Percentiles rank a stretch among this genome's conserved stretches.
Evolutionary conservation across 2,888 invertebrate genomes (phyloP).

Genomic region (Zhuqinia jingwanae): DNA sequence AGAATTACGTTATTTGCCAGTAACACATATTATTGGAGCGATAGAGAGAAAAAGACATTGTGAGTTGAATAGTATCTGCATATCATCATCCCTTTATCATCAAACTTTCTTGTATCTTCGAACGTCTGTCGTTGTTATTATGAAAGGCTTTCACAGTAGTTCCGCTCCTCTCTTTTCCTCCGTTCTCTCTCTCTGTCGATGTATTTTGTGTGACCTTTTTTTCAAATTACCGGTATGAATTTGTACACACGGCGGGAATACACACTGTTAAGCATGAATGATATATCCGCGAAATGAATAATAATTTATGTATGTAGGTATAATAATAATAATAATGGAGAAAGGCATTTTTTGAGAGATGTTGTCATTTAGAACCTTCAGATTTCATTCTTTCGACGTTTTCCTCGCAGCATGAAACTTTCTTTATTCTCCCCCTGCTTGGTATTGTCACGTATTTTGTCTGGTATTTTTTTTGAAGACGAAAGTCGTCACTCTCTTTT

Average conservation of each 20-base stretch:
- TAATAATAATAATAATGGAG: constrained; percentile 54
- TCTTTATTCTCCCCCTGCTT: constrained; percentile 4
- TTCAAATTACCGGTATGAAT: constrained; percentile 22
- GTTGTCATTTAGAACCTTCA: constrained; percentile 37
- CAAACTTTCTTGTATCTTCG: not conserved
- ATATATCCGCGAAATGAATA: not conserved
- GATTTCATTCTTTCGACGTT: constrained; percentile 53
- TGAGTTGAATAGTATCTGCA: constrained; percentile 31
- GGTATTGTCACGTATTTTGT: not conserved
- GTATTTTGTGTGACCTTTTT: constrained; percentile 20
- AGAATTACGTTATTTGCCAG: constrained; percentile 39
- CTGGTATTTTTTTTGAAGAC: not conserved
- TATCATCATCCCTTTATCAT: constrained; percentile 33
- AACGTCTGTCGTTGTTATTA: not conserved
- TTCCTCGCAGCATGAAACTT: constrained; percentile 43
- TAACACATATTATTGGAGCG: too few species aligned
- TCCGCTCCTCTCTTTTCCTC: not conserved
- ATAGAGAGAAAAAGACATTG: too few species aligned
- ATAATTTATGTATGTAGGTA: constrained; percentile 62
- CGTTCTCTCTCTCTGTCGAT: too few species aligned
- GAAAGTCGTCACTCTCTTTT: not conserved
- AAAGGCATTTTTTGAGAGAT: constrained; percentile 45
- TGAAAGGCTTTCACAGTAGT: not conserved
- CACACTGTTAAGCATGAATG: not conserved
- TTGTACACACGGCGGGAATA: not conserved